Evolutionary conservation across 2,113 vertebrate species (phyloP).

Genomic region (Cavia aperea): DNA sequence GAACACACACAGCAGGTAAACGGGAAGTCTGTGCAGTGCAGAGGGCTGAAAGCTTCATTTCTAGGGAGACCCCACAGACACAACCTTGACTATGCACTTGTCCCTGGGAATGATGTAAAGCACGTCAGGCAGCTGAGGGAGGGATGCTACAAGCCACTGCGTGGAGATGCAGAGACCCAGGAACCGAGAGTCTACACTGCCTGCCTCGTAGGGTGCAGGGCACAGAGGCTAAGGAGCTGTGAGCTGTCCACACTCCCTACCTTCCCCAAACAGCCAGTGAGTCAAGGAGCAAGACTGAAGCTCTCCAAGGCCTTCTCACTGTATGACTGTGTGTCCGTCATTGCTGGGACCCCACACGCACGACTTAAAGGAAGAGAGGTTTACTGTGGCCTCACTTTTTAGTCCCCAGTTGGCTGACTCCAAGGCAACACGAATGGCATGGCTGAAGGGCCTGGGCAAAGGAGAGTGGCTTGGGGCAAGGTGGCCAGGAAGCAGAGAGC

Average conservation of each 20-base stretch:
- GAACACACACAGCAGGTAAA: not conserved
- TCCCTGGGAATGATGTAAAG: not conserved
- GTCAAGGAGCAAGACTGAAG: not conserved
- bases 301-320: not conserved
- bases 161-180: not conserved
- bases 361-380: not conserved
- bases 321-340: not conserved
- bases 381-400: not conserved
- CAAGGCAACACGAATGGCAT: not conserved
- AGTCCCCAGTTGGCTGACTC: not conserved
- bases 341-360: not conserved
- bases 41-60: not conserved
- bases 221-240: not conserved
- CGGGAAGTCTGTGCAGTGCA: not conserved
- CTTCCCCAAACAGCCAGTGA: not conserved
- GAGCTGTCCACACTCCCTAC: not conserved
- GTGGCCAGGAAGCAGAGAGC: not conserved
- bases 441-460: not conserved
- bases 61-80: not conserved
- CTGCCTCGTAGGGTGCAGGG: too few relatives aligned
- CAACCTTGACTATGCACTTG: not conserved
- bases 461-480: not conserved
- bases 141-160: not conserved
- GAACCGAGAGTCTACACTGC: not conserved
- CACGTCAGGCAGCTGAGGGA: rapidly evolving